A percentile compares a stretch with the other conserved stretches of the same genome.
Conservation (phyloP, 1,140 invertebrate genomes). For the Drosophila neocordata region DNA sequence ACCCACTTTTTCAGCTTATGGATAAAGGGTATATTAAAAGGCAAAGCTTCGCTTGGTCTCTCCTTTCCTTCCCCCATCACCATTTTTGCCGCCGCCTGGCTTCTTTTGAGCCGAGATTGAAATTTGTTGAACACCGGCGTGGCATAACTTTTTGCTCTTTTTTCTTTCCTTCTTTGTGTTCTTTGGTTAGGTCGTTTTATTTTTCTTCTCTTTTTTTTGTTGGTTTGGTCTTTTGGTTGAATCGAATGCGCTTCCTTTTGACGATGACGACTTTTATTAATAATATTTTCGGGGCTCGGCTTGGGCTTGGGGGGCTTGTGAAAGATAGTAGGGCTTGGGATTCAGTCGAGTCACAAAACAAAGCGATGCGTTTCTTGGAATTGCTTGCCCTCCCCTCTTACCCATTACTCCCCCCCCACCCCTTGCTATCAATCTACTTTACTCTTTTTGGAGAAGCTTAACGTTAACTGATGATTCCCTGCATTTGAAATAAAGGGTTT, state of each 20-base stretch:
- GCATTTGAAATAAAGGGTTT: conserved; percentile 12
- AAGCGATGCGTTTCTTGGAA: conserved; percentile 74
- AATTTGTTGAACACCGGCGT: conserved; percentile 78
- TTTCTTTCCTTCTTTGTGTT: conserved; percentile 27
- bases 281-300: conserved; percentile 71
- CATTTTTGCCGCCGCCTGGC: conserved; percentile 6
- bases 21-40: neutral
- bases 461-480: conserved; percentile 39
- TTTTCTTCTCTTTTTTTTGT: conserved; percentile 20
- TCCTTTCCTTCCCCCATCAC: neutral
- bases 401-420: neutral
- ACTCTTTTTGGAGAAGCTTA: conserved; percentile 47
- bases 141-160: conserved; percentile 62
- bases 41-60: neutral
- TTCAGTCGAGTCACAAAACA: conserved; percentile 50
- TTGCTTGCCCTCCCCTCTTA: conserved; percentile 16
- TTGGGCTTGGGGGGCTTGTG: conserved; percentile 48
- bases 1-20: no score
- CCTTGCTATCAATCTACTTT: neutral
- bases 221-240: conserved; percentile 6
- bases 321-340: conserved; percentile 16
- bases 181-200: conserved; percentile 21
- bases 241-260: conserved; percentile 72
- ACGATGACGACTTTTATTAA: conserved; percentile 80
- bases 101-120: conserved; percentile 76